Percentiles rank a stretch among this genome's conserved stretches.
Evolutionary conservation across 1,140 invertebrate species (phyloP).

Genomic region (Panagrolaimus sp.): DNA sequence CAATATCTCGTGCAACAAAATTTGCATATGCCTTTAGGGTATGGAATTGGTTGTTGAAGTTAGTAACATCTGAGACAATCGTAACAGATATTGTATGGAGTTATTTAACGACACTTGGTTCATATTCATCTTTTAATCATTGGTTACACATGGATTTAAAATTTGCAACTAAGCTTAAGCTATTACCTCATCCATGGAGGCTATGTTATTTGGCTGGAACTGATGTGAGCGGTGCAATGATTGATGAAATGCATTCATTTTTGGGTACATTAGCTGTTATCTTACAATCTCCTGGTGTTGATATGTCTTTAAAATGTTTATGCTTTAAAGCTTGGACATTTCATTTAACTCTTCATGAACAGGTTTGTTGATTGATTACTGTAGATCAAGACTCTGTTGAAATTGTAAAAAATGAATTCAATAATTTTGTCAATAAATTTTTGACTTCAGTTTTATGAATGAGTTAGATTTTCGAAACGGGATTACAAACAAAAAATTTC

Average conservation of each 20-base stretch:
- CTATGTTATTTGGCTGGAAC: conserved; percentile 54
- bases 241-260: conserved; percentile 50
- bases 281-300: conserved; percentile 44
- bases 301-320: conserved; percentile 43
- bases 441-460: too few species aligned
- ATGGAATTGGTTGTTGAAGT: conserved; percentile 85
- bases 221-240: conserved; percentile 40
- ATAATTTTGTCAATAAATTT: too few species aligned
- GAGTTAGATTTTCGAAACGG: too few species aligned
- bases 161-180: conserved; percentile 27
- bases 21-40: conserved; percentile 80
- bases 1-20: conserved; percentile 74
- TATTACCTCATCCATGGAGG: conserved; percentile 50
- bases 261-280: conserved; percentile 48
- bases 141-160: conserved; percentile 21
- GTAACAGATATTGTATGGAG: conserved; percentile 53
- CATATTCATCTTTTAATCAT: conserved; percentile 31
- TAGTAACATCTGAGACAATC: conserved; percentile 67
- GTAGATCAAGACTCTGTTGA: not conserved
- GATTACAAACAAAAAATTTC: too few species aligned
- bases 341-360: conserved; percentile 54
- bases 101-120: conserved; percentile 42
- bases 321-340: conserved; percentile 56
- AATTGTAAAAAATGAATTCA: too few species aligned
- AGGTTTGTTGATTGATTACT: conserved; percentile 17